Evolutionary conservation across 1,140 invertebrate species (phyloP).

Genomic region (Chymomyza costata): DNA sequence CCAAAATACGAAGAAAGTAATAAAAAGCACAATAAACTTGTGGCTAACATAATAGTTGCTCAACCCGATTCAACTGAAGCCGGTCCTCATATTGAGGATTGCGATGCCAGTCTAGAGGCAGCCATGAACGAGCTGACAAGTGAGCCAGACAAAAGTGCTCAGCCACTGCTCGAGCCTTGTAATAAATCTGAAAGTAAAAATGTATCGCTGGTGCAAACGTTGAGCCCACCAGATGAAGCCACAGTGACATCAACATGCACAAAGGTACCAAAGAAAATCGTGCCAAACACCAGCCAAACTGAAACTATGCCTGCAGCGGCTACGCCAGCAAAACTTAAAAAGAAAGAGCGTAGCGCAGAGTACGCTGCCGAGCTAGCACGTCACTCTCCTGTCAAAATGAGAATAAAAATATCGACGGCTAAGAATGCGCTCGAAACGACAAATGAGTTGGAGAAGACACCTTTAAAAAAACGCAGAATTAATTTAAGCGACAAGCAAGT

Average conservation of each 20-base stretch:
- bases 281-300: conserved; percentile 26
- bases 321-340: no score
- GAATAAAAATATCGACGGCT: not conserved
- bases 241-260: conserved; percentile 51
- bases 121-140: conserved; percentile 8
- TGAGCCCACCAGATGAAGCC: conserved; percentile 39
- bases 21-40: no score
- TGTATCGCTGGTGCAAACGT: conserved; percentile 30
- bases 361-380: not conserved
- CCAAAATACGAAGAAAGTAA: no score
- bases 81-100: conserved; percentile 41
- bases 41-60: conserved; percentile 35
- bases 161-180: not conserved
- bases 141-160: not conserved
- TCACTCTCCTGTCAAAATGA: conserved; percentile 1
- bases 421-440: not conserved
- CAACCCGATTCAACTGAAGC: conserved; percentile 52
- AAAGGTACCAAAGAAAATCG: conserved; percentile 31
- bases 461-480: conserved; percentile 26
- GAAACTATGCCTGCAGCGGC: conserved; percentile 14
- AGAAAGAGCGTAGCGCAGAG: conserved; percentile 6
- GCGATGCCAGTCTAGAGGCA: conserved; percentile 6
- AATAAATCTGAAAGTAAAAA: not conserved
- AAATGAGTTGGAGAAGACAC: conserved; percentile 12
- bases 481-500: conserved; percentile 5